These are phyloP conservation scores for Clupea harengus DNA, from an alignment of 2,113 vertebrate species.

Conservation along the genomic window DNA sequence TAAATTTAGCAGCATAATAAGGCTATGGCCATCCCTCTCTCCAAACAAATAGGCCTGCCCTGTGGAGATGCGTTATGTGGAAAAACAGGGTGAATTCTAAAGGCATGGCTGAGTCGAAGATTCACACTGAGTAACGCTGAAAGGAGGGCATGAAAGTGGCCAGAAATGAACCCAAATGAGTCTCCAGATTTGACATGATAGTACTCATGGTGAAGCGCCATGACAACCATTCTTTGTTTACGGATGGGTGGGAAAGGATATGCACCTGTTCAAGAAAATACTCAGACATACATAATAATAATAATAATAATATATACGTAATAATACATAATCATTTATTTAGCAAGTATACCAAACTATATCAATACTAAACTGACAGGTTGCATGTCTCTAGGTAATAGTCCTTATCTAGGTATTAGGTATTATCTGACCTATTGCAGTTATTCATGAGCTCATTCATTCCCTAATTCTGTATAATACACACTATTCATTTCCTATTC, in stretches of 20 bases:
- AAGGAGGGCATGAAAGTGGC: conserved; percentile 53
- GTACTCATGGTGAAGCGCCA: not conserved
- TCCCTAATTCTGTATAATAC: not conserved
- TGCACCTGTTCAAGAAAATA: not conserved
- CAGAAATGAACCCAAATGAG: conserved; percentile 47
- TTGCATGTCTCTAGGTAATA: not conserved
- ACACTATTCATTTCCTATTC: not conserved
- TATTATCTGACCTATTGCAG: not conserved
- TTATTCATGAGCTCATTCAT: not conserved
- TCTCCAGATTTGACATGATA: conserved; percentile 23
- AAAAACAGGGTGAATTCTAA: conserved; percentile 53
- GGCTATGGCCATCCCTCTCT: conserved; percentile 73
- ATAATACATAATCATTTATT: not conserved
- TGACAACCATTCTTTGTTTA: not conserved
- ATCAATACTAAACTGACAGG: not conserved
- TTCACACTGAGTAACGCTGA: not conserved
- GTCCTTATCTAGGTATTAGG: not conserved
- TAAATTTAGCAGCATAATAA: conserved; percentile 79
- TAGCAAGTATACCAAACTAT: not conserved
- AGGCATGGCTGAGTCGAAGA: not conserved
- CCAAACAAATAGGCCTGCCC: conserved; percentile 68
- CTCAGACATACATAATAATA: not conserved
- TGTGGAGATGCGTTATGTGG: conserved; percentile 66
- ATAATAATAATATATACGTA: too few species aligned
- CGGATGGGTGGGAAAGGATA: not conserved